Base-by-base conservation (phyloP, 1,140 invertebrate species). In the Gonatopus flavifemur region DNA sequence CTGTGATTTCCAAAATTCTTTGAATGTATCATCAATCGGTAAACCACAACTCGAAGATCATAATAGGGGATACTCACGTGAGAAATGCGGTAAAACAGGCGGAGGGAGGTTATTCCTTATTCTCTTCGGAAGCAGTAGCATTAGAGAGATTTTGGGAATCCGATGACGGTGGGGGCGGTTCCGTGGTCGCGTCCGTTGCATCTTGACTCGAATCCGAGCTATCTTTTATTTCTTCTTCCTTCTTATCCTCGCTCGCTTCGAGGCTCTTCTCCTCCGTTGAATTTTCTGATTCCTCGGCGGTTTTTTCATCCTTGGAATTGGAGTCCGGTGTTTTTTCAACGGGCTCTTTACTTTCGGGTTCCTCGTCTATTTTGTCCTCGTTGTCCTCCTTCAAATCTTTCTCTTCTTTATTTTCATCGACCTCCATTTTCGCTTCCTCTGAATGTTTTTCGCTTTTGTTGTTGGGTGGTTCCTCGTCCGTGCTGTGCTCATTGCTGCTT, bases 121-220 rank as follows among this genome's bases (percentile, higher is more conserved):
- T 70, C 46, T 78, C 74, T 44, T 75, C 69, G 16, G 59, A 59
- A 45, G 64, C 62, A 46, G 63, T 46, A 39, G 64, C 39, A 37
- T 55, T 72, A 48, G 63, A 63, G 35, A 59, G 55, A 57, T 70
- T 70, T 60, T 68, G 55, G 40, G 67, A 65, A 38, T 69, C 69
- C n/a, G 62, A 61, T 30, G 53, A 57, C 13, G 60, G 50, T 33
- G 64, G 44, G 20, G 62, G 49, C 12, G 56, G 56, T 48, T 62
- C 60, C 12, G 55, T 47, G 25, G 57, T 41, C 37, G 60, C 60
- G 48, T 41, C 71, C 28, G 64, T 68, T n/a, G 66, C 64, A 32
- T 70, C 68, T 67, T 78, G 74, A 73, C 70, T 78, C 59, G 70
- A 72, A 22, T 76, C 73, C 15, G 72, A 74, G 52, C 66, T 74